Percentiles rank a stretch among this genome's conserved stretches.
Evolutionary conservation across 2,888 invertebrate species (phyloP).

Genomic region (Heteromurus nitidus): DNA sequence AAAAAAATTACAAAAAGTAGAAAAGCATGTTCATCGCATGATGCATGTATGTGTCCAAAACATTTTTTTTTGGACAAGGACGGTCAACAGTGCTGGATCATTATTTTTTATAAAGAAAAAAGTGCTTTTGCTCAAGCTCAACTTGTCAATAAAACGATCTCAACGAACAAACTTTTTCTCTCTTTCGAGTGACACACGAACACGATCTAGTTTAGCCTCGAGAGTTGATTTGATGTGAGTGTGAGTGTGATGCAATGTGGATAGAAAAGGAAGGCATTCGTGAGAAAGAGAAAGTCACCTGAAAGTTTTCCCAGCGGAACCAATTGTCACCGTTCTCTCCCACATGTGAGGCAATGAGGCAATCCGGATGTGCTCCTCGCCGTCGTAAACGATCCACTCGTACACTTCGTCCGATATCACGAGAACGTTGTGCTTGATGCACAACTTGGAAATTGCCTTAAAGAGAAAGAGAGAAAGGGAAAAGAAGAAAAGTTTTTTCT

Average conservation of each 20-base stretch:
- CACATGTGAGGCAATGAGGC: conserved; percentile 83
- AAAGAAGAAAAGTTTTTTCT: neutral
- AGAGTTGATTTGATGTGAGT: neutral
- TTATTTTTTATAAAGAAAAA: neutral
- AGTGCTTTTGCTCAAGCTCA: too few species aligned
- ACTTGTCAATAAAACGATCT: too few species aligned
- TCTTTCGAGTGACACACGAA: too few species aligned
- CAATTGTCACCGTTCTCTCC: conserved; percentile 80
- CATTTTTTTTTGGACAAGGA: neutral
- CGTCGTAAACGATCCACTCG: conserved; percentile 95
- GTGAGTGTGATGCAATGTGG: neutral
- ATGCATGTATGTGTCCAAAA: too few species aligned
- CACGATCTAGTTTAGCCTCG: too few species aligned
- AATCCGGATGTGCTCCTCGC: conserved; percentile 90
- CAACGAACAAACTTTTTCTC: too few species aligned
- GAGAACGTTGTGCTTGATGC: conserved; percentile 93
- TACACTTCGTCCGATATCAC: conserved; percentile 95
- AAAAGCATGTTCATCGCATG: conserved; percentile 7
- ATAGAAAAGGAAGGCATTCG: neutral
- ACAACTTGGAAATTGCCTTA: conserved; percentile 89
- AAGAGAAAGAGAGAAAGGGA: conserved; percentile 10
- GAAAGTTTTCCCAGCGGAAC: conserved; percentile 80
- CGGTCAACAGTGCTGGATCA: neutral
- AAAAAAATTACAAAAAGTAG: neutral
- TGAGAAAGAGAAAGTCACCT: conserved; percentile 56